These are phyloP conservation scores for Drosophila meridionalis DNA, from an alignment of 2,888 invertebrate species.

Conservation along the genomic window DNA sequence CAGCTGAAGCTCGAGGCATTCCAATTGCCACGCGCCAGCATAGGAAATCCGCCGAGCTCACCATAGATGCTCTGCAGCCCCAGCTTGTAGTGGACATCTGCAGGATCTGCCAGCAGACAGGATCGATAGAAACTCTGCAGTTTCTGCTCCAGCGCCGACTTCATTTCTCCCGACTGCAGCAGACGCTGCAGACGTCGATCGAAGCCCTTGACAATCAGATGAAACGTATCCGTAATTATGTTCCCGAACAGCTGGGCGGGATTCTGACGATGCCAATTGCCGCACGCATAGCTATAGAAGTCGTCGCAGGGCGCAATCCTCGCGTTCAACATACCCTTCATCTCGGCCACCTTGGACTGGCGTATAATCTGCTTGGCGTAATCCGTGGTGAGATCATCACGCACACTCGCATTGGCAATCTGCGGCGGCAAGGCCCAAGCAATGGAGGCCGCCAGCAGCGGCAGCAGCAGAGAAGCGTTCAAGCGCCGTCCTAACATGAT, in stretches of 20 bases:
- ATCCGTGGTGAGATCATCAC: slow-evolving; percentile 46
- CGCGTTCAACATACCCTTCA: slow-evolving; percentile 90
- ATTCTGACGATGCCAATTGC: slow-evolving; percentile 88
- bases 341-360: slow-evolving; percentile 88
- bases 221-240: slow-evolving; percentile 70
- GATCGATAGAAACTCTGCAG: slow-evolving; percentile 78
- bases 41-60: slow-evolving; percentile 74
- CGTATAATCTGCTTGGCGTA: slow-evolving; percentile 86
- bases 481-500: slow-evolving; percentile 47
- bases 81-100: slow-evolving; percentile 60
- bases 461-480: slow-evolving; percentile 14
- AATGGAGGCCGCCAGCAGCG: background rate
- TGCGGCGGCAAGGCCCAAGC: slow-evolving; percentile 14
- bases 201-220: slow-evolving; percentile 65
- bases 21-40: slow-evolving; percentile 51
- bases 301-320: slow-evolving; percentile 91
- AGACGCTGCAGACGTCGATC: slow-evolving; percentile 60
- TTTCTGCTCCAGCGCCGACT: slow-evolving; percentile 58
- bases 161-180: slow-evolving; percentile 33
- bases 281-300: slow-evolving; percentile 93
- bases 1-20: slow-evolving; percentile 69
- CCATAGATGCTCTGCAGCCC: slow-evolving; percentile 56
- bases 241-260: slow-evolving; percentile 69
- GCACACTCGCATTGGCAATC: background rate
- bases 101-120: slow-evolving; percentile 52